phyloP scores from a whole-genome alignment of 2,888 invertebrate species.

The Xestobium rufovillosum region DNA sequence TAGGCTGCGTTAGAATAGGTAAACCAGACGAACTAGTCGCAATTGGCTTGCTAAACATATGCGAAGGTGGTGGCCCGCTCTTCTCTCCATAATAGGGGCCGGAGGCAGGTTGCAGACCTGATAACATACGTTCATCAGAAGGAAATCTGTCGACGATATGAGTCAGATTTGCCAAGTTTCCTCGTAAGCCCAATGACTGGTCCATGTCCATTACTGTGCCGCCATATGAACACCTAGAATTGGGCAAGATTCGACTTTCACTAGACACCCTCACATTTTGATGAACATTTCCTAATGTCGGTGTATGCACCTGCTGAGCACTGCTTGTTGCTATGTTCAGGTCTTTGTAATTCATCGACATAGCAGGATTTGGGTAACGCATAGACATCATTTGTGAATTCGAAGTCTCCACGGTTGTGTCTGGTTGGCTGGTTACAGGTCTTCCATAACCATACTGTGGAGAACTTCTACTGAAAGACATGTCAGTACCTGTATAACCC shows the following conservation, averaged over 20 bases:
- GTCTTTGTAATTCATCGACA: constrained; percentile 25
- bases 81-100: constrained; percentile 43
- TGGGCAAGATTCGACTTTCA: too few species aligned
- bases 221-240: too few species aligned
- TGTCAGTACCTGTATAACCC: constrained; percentile 36
- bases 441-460: constrained; percentile 26
- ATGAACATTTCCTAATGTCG: too few species aligned
- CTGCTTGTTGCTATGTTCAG: constrained; percentile 21
- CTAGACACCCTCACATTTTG: too few species aligned
- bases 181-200: constrained; percentile 40
- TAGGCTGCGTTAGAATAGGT: constrained; percentile 39
- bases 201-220: constrained; percentile 38
- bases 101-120: constrained; percentile 44
- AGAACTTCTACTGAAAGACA: constrained; percentile 31
- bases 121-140: constrained; percentile 50
- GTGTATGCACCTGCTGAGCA: constrained; percentile 24
- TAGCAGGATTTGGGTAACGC: constrained; percentile 21
- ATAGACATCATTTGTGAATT: constrained; percentile 16
- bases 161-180: constrained; percentile 51
- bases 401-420: constrained; percentile 17
- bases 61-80: constrained; percentile 30
- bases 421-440: constrained; percentile 21
- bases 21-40: constrained; percentile 31
- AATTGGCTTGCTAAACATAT: constrained; percentile 38
- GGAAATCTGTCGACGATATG: constrained; percentile 54